phyloP scores from a whole-genome alignment of 2,113 vertebrate genomes.

The Gadus macrocephalus region DNA sequence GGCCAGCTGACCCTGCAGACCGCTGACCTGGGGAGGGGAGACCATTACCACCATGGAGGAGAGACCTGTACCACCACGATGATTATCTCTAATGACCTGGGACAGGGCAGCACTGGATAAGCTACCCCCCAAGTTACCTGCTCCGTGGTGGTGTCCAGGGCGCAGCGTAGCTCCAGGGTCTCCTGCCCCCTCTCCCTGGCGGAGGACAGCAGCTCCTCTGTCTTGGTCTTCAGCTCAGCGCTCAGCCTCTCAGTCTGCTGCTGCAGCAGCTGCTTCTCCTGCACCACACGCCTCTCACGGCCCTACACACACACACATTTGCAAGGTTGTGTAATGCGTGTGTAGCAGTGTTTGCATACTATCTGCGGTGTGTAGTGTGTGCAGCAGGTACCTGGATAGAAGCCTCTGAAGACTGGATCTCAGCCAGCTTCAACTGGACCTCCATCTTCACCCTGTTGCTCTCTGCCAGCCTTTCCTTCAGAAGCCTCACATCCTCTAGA shows the following conservation, averaged over 20 bases:
- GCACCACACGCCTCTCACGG: slow-evolving; percentile 88
- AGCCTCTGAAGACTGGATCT: slow-evolving; percentile 85
- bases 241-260: slow-evolving; percentile 86
- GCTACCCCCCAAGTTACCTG: slow-evolving; percentile 70
- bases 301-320: slow-evolving; percentile 63
- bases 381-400: slow-evolving; percentile 78
- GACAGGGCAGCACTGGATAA: no score
- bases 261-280: slow-evolving; percentile 90
- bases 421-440: slow-evolving; percentile 90
- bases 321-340: no score
- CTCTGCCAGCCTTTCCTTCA: slow-evolving; percentile 87
- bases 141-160: slow-evolving; percentile 83
- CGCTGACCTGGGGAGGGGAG: slow-evolving; percentile 69
- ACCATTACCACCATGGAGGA: no score
- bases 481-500: slow-evolving; percentile 84
- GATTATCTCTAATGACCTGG: no score
- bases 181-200: slow-evolving; percentile 87
- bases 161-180: slow-evolving; percentile 83
- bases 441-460: slow-evolving; percentile 83
- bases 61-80: no score
- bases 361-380: not conserved
- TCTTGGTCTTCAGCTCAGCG: slow-evolving; percentile 86
- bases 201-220: slow-evolving; percentile 83
- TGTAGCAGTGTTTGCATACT: not conserved
- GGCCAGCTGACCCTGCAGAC: slow-evolving; percentile 80